These are phyloP conservation scores for Dermolepida albohirtum DNA, from an alignment of 2,888 invertebrate genomes.

Conservation along the genomic window DNA sequence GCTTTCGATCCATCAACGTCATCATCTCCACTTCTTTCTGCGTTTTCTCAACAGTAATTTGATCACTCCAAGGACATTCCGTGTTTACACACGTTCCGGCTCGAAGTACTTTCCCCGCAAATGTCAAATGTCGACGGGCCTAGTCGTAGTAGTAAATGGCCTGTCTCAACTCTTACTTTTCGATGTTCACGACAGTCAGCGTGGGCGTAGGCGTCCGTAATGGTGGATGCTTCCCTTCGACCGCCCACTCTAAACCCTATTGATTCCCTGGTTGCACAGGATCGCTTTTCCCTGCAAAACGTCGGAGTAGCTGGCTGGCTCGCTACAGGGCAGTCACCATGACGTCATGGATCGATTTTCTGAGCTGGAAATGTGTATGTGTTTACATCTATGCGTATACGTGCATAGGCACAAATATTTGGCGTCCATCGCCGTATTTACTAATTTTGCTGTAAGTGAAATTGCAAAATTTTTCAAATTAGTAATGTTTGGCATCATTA, in stretches of 20 bases:
- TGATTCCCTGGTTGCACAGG: constrained; percentile 9
- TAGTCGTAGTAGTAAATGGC: constrained; percentile 8
- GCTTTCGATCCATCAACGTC: constrained; percentile 9
- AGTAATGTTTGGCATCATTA: no score
- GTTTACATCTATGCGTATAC: not conserved
- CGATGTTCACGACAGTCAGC: not conserved
- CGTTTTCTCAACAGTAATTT: not conserved
- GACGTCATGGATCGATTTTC: constrained; percentile 16
- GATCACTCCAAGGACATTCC: constrained; percentile 1
- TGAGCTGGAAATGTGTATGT: not conserved
- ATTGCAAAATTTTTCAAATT: no score
- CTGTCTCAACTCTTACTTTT: constrained; percentile 15
- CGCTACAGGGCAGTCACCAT: not conserved
- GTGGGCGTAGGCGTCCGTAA: not conserved
- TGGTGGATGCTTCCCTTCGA: not conserved
- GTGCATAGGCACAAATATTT: not conserved
- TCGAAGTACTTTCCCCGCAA: not conserved
- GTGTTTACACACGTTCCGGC: not conserved
- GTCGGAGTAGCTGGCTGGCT: not conserved
- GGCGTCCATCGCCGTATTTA: no score
- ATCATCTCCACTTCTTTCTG: not conserved
- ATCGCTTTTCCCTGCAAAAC: not conserved
- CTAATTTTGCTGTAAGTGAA: no score
- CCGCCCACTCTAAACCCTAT: constrained; percentile 6
- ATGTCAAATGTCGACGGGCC: constrained; percentile 1